Base-by-base conservation (phyloP, 2,888 invertebrate genomes). In the Drosophila sordidapex region DNA sequence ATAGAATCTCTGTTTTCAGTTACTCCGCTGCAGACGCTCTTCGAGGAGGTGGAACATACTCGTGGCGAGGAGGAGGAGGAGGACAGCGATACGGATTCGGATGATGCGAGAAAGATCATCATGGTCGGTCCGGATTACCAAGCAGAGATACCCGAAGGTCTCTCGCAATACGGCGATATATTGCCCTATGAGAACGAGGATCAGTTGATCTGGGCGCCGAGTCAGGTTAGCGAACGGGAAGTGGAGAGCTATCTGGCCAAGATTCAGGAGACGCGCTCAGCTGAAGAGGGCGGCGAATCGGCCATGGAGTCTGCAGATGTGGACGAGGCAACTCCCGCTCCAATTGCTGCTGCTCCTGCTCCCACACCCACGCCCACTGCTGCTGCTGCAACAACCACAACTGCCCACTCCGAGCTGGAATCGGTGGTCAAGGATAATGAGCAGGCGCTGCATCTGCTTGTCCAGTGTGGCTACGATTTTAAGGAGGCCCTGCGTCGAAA, bases 71-170 rank as follows among this genome's bases (percentile, higher is more conserved):
- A 60, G 25, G 76, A 53, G 36, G 68, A 66, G 10, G 77, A 86
- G 10, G 90, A 89, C 21, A 89, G 86, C 31, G 91, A 92, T 31
- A 81, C 84, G 4, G 92, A 91, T 36, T 83, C 88, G 2, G 92
- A 92, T 36, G 91, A 91, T 66, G 80, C 83, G 1, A 87, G 90
- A 33, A 93, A 91, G 64, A 98, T 97, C 29, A 98, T 99, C 77
- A 98, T 98, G 97, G 98, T 99, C 33, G 99, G 99, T 25, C 96
- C 96, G 78, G 97, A 98, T 91, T 99, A 96, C 92, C 99, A 99
- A 94, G 99, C 99, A 4, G 95, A 95, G 64, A 98, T 99, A 90
- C 99, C 99, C 2, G 97, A 97, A 92, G 98, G 98, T 1, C 94
- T 99, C 25, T 97, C 97, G 89, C 96, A 96, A 90, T 99, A 99